A percentile compares a stretch with the other conserved stretches of the same genome.
Evolutionary conservation across 2,113 vertebrate genomes (phyloP).

Genomic region (Microcebus tavaratra): DNA sequence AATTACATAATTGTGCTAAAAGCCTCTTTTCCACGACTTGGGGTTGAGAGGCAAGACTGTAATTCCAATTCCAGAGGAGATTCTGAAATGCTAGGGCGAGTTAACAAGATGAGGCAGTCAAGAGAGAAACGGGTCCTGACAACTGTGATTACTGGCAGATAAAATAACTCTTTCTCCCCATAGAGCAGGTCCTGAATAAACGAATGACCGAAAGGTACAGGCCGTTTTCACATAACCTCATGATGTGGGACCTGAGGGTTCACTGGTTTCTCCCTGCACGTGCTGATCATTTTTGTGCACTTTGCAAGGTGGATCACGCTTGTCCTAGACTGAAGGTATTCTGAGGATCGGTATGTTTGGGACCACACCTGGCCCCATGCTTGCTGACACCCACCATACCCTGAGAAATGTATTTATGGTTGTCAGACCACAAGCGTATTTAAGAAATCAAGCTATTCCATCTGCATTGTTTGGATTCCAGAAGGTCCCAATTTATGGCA

Average conservation of each 20-base stretch:
- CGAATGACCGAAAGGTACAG: neutral
- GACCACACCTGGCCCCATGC: neutral
- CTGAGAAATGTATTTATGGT: neutral
- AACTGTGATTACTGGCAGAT: neutral
- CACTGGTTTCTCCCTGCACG: neutral
- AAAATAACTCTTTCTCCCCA: neutral
- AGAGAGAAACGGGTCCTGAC: neutral
- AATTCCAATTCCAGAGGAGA: neutral
- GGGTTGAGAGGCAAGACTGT: neutral
- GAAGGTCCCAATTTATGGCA: neutral
- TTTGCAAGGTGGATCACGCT: neutral
- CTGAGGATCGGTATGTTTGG: neutral
- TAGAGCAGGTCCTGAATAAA: neutral
- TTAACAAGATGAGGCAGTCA: neutral
- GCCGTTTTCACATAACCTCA: neutral
- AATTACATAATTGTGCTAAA: neutral
- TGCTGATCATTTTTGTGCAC: neutral
- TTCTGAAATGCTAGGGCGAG: neutral
- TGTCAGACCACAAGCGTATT: neutral
- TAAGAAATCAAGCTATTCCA: neutral
- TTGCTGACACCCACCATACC: neutral
- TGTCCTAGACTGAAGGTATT: neutral
- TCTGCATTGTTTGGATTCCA: neutral
- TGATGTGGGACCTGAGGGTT: neutral
- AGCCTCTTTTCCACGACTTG: neutral